Evolutionary conservation across 2,888 invertebrate species (phyloP).

Genomic region (Megamerina dolium): DNA sequence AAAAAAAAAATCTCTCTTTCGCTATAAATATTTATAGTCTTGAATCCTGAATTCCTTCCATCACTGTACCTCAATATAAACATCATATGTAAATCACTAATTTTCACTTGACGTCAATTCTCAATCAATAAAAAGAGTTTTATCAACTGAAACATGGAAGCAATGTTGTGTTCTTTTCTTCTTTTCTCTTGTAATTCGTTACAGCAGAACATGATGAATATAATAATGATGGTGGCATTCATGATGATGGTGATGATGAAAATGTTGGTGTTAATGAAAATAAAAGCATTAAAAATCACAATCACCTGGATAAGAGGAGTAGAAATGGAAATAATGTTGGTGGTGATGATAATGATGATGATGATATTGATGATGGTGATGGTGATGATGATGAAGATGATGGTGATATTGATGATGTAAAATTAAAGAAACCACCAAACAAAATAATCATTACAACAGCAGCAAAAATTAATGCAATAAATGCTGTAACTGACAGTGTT

Average conservation of each 20-base stretch:
- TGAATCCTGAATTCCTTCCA: no score
- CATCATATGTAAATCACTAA: no score
- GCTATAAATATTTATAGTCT: no score
- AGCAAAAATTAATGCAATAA: no score
- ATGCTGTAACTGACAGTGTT: slow-evolving; percentile 5
- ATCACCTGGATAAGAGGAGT: slow-evolving; percentile 4
- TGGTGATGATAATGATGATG: slow-evolving; percentile 1
- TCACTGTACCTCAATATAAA: no score
- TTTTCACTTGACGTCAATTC: no score
- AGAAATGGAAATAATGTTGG: slow-evolving; percentile 7
- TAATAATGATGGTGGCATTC: no score
- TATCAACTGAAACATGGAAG: slow-evolving; percentile 20
- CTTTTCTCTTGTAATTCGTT: no score
- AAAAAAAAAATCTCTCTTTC: no score
- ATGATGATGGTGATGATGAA: slow-evolving; percentile 23
- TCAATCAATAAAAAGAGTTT: no score
- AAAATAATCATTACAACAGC: slow-evolving; percentile 5
- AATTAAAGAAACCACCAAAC: slow-evolving; percentile 3
- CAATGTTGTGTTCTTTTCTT: slow-evolving; percentile 21
- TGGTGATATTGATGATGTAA: slow-evolving; percentile 13
- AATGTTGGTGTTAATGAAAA: slow-evolving; percentile 23
- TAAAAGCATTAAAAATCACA: slow-evolving; percentile 11
- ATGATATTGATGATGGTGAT: slow-evolving; percentile 17
- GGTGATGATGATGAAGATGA: slow-evolving; percentile 2
- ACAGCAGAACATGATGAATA: slow-evolving; percentile 16